These are phyloP conservation scores for Heterotilapia buettikoferi DNA, from an alignment of 2,113 vertebrate genomes.

Conservation along the genomic window DNA sequence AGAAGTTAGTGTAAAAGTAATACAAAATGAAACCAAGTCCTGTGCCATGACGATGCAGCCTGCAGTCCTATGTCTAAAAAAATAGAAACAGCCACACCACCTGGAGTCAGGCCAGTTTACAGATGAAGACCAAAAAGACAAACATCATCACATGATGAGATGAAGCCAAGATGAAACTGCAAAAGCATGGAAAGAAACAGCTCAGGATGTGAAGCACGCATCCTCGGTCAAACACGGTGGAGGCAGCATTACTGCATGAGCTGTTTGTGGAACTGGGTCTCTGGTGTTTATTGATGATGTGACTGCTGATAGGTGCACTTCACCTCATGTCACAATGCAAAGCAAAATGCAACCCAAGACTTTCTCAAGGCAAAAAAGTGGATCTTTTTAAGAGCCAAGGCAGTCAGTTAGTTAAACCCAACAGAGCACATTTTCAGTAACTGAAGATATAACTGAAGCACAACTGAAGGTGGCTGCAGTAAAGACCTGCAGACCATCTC, in stretches of 20 bases:
- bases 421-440: background rate
- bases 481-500: background rate
- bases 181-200: background rate
- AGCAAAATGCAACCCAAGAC: background rate
- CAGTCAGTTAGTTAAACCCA: background rate
- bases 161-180: background rate
- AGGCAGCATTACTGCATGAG: background rate
- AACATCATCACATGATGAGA: background rate
- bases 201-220: background rate
- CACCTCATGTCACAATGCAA: background rate
- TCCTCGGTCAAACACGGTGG: background rate
- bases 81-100: background rate
- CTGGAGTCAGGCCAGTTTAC: background rate
- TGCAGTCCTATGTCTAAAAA: background rate
- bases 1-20: background rate
- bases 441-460: background rate
- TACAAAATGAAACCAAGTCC: background rate
- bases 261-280: background rate
- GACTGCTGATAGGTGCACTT: background rate
- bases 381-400: background rate
- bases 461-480: background rate
- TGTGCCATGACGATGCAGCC: background rate
- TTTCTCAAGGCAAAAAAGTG: background rate
- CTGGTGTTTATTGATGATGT: background rate
- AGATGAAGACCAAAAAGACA: background rate